Base-by-base conservation (phyloP, 2,113 vertebrate species). In the Ictidomys tridecemlineatus region DNA sequence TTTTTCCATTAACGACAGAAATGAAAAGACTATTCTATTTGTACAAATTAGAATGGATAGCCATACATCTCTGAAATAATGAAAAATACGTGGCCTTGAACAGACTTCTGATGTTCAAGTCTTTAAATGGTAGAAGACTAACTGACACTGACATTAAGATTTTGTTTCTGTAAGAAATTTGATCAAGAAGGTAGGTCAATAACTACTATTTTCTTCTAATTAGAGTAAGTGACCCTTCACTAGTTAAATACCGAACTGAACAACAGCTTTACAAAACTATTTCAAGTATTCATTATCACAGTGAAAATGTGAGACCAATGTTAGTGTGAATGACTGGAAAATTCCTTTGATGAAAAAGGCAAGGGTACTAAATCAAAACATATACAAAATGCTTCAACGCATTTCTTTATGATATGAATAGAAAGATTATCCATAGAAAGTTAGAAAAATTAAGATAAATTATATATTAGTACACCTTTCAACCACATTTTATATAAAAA, bases 401-500 rank as follows among this genome's bases (percentile, higher is more conserved):
- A 99, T 99, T 99, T 99, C 98, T 98, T 99, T 98, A 99, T 99
- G 98, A 97, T 98, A 98, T 98, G 98, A 99, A 99, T 99, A 99
- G 99, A 99, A 99, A 99, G 99, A 98, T 99, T 98, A 99, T 99
- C 98, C 98, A 98, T 99, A 99, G 99, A 99, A 99, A 99, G 99
- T 99, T 98, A 99, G 98, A 99, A 99, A 99, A 99, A 98, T 99
- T 99, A 99, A 99, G 99, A 99, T 99, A 99, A 99, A 99, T 99
- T 99, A 99, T 99, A 98, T 99, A 98, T 99, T 98, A 99, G 99
- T 99, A 99, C 99, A 99, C 99, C 99, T 99, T 99, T 99, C 99
- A 99, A 99, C 97, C 98, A 98, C 98, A 96, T 98, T 98, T 98
- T 98, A 98, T 99, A 99, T 99, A 99, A 99, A 99, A 99, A 98